Base-by-base conservation (phyloP, 2,888 invertebrate genomes). In the Norana najaformis region DNA sequence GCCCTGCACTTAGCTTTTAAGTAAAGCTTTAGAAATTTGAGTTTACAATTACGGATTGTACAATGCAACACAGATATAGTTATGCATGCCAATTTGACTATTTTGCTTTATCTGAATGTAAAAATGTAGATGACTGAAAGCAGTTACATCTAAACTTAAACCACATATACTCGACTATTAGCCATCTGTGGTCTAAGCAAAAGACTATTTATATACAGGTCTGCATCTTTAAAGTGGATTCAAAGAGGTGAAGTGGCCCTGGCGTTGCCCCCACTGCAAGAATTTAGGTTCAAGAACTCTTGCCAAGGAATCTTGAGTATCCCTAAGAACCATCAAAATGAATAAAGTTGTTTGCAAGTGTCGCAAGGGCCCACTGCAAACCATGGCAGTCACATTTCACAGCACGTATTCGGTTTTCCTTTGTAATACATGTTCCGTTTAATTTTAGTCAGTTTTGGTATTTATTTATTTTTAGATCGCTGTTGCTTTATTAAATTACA, bases 401-500 rank as follows among this genome's bases (percentile, higher is more conserved):
- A 6, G 69, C 69, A 69, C 8, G 69, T 6, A n/a, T 69, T 53
- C 3, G 30, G 23, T 23, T 30, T 53, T 69, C n/a, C 11, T 69
- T 69, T 69, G 69, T n/a, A 69, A 47, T 69, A 69, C 30, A n/a
- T 69, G n/a, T 69, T 69, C 69, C n/a, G 69, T 69, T 69, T 69
- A 30, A n/a, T n/a, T 69, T 69, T 30, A 69, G 69, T 69, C 69
- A n/a, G 69, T 69, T 69, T 69, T 11, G 1, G 69, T n/a, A 69
- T 69, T 69, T 69, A 69, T 69, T 69, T 69, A 69, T 69, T 69
- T n/a, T n/a, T 69, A 16, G 69, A n/a, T n/a, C 69, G n/a, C 69
- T 1, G 30, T 69, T 69, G 69, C 69, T 69, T 2, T 69, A n/a
- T 13, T n/a, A n/a, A 69, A 69, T n/a, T 69, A 69, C n/a, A n/a